Evolutionary conservation across 2,888 invertebrate species (phyloP).

Genomic region (Tenthredo mesomela): DNA sequence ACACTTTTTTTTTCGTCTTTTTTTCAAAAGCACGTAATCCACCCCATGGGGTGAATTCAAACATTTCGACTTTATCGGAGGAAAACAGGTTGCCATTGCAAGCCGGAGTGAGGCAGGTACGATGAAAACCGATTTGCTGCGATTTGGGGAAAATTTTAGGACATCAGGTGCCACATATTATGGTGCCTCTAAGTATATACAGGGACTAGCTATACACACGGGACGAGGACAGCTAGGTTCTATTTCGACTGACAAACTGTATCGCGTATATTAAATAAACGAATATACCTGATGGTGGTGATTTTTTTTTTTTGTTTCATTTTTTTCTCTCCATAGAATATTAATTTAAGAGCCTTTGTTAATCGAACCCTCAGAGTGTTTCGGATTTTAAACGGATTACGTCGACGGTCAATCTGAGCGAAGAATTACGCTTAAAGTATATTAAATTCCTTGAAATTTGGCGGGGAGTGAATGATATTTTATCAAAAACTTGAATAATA

Average conservation of each 20-base stretch:
- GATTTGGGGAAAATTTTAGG: constrained; percentile 53
- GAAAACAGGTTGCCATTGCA: constrained; percentile 75
- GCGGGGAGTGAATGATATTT: background rate
- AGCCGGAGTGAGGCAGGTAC: constrained; percentile 54
- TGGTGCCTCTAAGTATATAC: background rate
- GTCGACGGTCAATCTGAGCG: background rate
- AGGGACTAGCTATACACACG: background rate
- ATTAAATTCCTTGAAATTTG: background rate
- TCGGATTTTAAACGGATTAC: background rate
- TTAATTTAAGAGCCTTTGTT: background rate
- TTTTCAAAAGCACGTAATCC: constrained; percentile 74
- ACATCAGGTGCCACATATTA: constrained; percentile 33
- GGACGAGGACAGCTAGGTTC: background rate
- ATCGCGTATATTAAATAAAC: background rate
- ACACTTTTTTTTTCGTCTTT: constrained; percentile 65
- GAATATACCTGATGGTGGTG: background rate
- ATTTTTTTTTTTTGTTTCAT: background rate
- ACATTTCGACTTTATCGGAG: constrained; percentile 70
- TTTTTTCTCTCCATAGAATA: background rate
- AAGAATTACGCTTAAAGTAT: background rate
- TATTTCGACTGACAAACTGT: background rate
- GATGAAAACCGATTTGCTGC: constrained; percentile 57
- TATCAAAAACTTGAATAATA: background rate
- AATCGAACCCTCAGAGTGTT: background rate
- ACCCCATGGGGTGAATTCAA: constrained; percentile 70